These are phyloP conservation scores for Zalophus californianus DNA, from an alignment of 2,797 vertebrate species.

Conservation along the genomic window DNA sequence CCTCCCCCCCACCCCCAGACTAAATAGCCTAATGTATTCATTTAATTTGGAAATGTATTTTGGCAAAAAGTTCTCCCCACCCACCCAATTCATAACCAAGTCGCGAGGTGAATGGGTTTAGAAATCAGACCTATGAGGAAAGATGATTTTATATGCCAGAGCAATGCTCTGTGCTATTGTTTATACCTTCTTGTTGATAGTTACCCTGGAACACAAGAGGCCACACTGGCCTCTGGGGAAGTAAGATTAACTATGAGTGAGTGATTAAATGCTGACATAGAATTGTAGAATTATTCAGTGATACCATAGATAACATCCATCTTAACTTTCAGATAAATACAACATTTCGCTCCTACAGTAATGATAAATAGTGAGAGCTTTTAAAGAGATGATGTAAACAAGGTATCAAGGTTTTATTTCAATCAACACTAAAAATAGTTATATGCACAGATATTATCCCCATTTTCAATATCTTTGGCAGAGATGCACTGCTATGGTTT, in stretches of 20 bases:
- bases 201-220: slow-evolving; percentile 14
- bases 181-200: neutral
- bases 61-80: neutral
- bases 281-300: neutral
- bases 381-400: neutral
- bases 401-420: neutral
- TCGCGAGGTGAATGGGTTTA: neutral
- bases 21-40: neutral
- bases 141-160: neutral
- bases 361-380: neutral
- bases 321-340: neutral
- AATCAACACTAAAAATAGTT: neutral
- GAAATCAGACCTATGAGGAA: neutral
- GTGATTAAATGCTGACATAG: neutral
- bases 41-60: slow-evolving; percentile 43
- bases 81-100: neutral
- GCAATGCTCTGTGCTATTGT: neutral
- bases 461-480: neutral
- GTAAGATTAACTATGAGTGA: neutral
- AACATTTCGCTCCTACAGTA: neutral
- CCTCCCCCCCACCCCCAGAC: neutral
- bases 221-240: neutral
- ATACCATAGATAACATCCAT: neutral
- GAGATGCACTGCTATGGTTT: neutral
- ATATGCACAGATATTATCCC: neutral